Conservation (phyloP, 2,888 invertebrate genomes). For the Caenorhabditis doughertyi region DNA sequence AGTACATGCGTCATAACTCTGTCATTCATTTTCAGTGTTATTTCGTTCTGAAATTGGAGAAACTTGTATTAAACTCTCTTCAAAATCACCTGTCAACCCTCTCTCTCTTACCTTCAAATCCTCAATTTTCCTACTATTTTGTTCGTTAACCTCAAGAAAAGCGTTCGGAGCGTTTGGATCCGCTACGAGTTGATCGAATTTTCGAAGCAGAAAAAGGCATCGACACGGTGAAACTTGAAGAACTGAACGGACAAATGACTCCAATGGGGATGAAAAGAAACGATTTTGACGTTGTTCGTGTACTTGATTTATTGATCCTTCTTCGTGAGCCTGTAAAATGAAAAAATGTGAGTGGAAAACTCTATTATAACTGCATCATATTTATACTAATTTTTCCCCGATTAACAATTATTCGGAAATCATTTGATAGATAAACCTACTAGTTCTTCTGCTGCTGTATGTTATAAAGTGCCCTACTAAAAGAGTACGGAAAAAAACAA, state of each 20-base stretch:
- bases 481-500: too few relatives aligned
- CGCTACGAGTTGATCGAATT: conserved; percentile 60
- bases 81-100: not conserved
- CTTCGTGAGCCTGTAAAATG: conserved; percentile 72
- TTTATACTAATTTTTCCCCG: too few relatives aligned
- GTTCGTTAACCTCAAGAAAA: conserved; percentile 60
- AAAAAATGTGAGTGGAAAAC: not conserved
- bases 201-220: conserved; percentile 61
- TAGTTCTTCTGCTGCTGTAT: too few relatives aligned
- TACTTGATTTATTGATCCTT: conserved; percentile 74
- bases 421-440: too few relatives aligned
- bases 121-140: conserved; percentile 52
- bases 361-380: too few relatives aligned
- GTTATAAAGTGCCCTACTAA: too few relatives aligned
- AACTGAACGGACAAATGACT: conserved; percentile 63
- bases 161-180: conserved; percentile 46
- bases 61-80: not conserved
- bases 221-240: conserved; percentile 58
- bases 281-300: conserved; percentile 73
- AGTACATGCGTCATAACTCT: conserved; percentile 65
- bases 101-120: conserved; percentile 58
- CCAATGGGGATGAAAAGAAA: conserved; percentile 73
- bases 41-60: conserved; percentile 50
- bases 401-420: too few relatives aligned
- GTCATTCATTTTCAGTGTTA: conserved; percentile 61